Evolutionary conservation across 2,797 vertebrate species (phyloP), one percentile per base, ranked within the genome.

Genomic region (Monodelphis domestica): DNA sequence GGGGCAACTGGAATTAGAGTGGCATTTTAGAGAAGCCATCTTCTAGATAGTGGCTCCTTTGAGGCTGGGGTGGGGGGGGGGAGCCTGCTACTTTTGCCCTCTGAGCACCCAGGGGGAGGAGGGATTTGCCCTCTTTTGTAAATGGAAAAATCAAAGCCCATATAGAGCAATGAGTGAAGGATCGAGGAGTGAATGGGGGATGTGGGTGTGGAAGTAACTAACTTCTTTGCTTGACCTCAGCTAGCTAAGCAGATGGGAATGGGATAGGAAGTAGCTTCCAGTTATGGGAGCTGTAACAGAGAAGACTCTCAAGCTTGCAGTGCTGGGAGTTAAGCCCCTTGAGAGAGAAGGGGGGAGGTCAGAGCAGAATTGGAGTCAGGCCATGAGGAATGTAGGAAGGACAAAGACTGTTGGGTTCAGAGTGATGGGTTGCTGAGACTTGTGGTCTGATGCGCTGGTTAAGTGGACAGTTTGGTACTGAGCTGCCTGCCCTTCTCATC

Each of bases 391-490:
- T 92, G 12, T 50, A 53, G 53, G 59, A 59, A 90, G 89, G 53
- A 87, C 28, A 88, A 57, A 53, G 1, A 15, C 84, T 53, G 33
- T 24, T 12, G 28, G 53, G 70, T 70, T 96, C 56, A 45, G 1
- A 90, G 91, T 38, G 92, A 92, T 87, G 88, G 53, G 56, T 87
- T 94, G 78, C 87, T 17, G 88, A 89, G 89, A 84, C 30, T 30
- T 38, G 90, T 56, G 54, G 24, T 26, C 55, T 70, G 51, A 50
- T 54, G 70, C 59, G 93, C 89, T 63, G 26, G 89, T 89, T 30
- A 92, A 93, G 91, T 91, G 92, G 89, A 50, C 89, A 95, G n/a
- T 89, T 54, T 93, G 91, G 90, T 88, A 94, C 94, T 93, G 89
- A 93, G 53, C 55, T 93, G 55, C 91, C 50, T 53, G 30, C 53